Evolutionary conservation across 2,888 invertebrate species (phyloP).

Genomic region (Diaphora mendica): DNA sequence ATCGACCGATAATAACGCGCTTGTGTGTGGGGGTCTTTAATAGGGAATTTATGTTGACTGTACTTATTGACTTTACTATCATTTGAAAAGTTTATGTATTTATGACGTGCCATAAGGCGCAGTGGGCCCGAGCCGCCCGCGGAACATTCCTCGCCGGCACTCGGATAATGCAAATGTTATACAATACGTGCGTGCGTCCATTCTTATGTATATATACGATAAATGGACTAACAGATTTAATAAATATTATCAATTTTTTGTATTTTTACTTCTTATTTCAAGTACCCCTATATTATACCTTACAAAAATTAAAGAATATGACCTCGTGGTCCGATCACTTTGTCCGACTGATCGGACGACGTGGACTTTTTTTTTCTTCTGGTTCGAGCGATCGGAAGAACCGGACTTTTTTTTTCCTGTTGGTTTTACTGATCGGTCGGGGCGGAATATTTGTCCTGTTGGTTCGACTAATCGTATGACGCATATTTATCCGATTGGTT

Average conservation of each 20-base stretch:
- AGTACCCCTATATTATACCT: background rate
- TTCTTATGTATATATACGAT: constrained; percentile 21
- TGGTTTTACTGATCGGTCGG: no score
- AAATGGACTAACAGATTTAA: constrained; percentile 26
- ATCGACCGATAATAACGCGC: no score
- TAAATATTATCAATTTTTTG: constrained; percentile 35
- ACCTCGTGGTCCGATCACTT: no score
- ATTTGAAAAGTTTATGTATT: background rate
- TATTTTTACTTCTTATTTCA: constrained; percentile 7
- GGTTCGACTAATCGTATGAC: no score
- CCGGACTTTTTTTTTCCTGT: no score
- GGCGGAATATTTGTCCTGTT: no score
- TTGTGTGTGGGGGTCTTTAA: background rate
- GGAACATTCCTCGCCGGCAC: constrained; percentile 33
- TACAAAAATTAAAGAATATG: no score
- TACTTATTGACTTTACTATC: background rate
- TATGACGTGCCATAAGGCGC: background rate
- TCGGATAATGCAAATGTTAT: constrained; percentile 23
- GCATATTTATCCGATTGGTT: no score
- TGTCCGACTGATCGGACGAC: no score
- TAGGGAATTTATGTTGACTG: background rate
- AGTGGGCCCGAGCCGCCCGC: no score
- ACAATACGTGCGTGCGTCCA: constrained; percentile 21
- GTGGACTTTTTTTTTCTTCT: no score
- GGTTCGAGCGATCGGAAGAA: no score